Conservation (phyloP, 2,113 vertebrate species). For the Eleginops maclovinus region DNA sequence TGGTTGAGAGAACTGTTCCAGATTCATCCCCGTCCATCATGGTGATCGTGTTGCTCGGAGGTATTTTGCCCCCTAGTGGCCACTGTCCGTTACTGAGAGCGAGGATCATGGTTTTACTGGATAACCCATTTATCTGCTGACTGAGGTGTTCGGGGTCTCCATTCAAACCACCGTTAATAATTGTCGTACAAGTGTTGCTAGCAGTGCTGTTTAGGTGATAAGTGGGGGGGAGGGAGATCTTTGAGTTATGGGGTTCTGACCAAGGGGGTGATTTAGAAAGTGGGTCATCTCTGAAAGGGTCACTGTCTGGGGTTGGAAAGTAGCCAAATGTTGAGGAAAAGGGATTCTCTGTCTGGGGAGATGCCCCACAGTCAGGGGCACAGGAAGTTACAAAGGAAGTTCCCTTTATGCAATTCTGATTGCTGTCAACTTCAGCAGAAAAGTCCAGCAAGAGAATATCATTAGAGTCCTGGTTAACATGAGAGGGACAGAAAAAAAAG, state of each 20-base stretch:
- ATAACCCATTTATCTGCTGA: slow-evolving; percentile 88
- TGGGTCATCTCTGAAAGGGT: slow-evolving; percentile 94
- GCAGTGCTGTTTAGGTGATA: slow-evolving; percentile 76
- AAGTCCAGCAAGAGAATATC: slow-evolving; percentile 97
- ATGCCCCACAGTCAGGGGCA: slow-evolving; percentile 83
- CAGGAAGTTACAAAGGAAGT: slow-evolving; percentile 85
- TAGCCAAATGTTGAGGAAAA: slow-evolving; percentile 89
- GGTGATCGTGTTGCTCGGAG: slow-evolving; percentile 76
- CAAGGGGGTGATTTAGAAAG: slow-evolving; percentile 81
- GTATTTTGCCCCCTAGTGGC: slow-evolving; percentile 80
- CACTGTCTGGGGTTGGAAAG: slow-evolving; percentile 91
- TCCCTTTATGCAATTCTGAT: slow-evolving; percentile 92
- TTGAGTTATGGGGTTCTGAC: slow-evolving; percentile 74
- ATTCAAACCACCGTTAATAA: slow-evolving; percentile 79
- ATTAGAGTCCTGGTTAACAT: slow-evolving; percentile 91
- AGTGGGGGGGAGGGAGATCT: slow-evolving; percentile 77
- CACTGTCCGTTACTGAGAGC: slow-evolving; percentile 85
- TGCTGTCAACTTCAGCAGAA: slow-evolving; percentile 94
- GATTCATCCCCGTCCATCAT: slow-evolving; percentile 84
- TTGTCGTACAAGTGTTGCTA: slow-evolving; percentile 62
- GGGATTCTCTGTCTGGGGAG: slow-evolving; percentile 85
- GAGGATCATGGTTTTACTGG: slow-evolving; percentile 86
- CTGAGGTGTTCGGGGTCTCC: slow-evolving; percentile 84
- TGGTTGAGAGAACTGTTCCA: slow-evolving; percentile 63
- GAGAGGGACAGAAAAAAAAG: slow-evolving; percentile 76